Percentiles rank a stretch among this genome's conserved stretches.
phyloP scores from a whole-genome alignment of 2,888 invertebrate species.

The Boloria euphrosyne region DNA sequence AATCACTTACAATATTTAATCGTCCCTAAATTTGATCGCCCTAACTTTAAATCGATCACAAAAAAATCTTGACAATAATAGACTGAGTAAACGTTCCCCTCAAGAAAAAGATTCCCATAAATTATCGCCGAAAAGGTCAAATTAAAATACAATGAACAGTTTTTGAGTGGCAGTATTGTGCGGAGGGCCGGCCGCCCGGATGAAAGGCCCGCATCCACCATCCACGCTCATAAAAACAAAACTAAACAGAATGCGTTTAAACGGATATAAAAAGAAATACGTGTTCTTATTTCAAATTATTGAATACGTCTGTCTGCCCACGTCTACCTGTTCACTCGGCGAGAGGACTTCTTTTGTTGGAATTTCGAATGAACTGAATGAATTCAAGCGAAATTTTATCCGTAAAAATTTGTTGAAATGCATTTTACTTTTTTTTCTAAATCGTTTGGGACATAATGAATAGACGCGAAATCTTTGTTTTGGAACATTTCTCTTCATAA shows the following conservation, averaged over 20 bases:
- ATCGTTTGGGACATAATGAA: slow-evolving; percentile 20
- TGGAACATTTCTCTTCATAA: slow-evolving; percentile 6
- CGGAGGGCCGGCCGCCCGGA: slow-evolving; percentile 63
- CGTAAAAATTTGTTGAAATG: slow-evolving; percentile 41
- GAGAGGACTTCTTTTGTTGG: slow-evolving; percentile 61
- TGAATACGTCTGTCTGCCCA: slow-evolving; percentile 79
- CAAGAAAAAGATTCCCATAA: slow-evolving; percentile 74
- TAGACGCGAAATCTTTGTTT: slow-evolving; percentile 19
- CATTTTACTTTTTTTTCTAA: slow-evolving; percentile 31
- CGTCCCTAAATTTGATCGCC: slow-evolving; percentile 49
- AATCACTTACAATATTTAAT: slow-evolving; percentile 37
- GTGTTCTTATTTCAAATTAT: slow-evolving; percentile 80
- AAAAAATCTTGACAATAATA: slow-evolving; percentile 73
- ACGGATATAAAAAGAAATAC: slow-evolving; percentile 81
- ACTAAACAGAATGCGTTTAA: slow-evolving; percentile 81
- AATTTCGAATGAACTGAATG: slow-evolving; percentile 64
- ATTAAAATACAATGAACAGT: slow-evolving; percentile 83
- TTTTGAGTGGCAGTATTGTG: slow-evolving; percentile 82
- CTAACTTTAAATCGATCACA: slow-evolving; percentile 64
- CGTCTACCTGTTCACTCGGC: slow-evolving; percentile 71
- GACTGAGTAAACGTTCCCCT: slow-evolving; percentile 75
- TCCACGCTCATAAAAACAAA: slow-evolving; percentile 75
- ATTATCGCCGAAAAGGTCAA: slow-evolving; percentile 82
- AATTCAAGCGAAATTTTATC: slow-evolving; percentile 57
- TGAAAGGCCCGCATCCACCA: slow-evolving; percentile 77